phyloP scores from a whole-genome alignment of 1,140 invertebrate species.

The Brachionus asplanchnoidis region DNA sequence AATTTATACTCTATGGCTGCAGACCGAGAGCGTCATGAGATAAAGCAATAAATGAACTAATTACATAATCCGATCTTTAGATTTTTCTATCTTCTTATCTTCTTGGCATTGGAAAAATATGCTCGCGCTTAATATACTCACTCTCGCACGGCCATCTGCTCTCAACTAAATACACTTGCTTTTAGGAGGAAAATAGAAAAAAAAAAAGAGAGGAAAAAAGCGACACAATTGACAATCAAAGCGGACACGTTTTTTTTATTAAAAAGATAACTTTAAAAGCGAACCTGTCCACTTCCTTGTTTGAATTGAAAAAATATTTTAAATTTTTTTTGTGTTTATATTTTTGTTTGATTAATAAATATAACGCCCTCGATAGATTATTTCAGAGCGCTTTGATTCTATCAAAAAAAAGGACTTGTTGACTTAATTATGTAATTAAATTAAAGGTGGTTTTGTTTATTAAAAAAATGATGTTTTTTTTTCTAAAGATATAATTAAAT shows the following conservation, averaged over 20 bases:
- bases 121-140: background rate
- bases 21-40: background rate
- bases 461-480: too few species aligned
- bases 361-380: background rate
- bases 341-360: background rate
- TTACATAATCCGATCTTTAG: slow-evolving; percentile 17
- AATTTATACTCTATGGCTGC: background rate
- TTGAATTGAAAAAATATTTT: background rate
- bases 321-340: background rate
- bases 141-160: too few species aligned
- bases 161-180: too few species aligned
- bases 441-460: too few species aligned
- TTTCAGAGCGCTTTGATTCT: background rate
- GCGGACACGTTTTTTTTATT: slow-evolving; percentile 6
- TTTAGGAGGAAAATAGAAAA: background rate
- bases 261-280: background rate
- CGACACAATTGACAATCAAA: background rate
- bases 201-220: background rate
- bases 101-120: background rate
- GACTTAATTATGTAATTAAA: background rate
- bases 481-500: too few species aligned
- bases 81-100: background rate
- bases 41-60: slow-evolving; percentile 22
- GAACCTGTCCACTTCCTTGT: background rate
- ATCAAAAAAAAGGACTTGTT: background rate